Conservation (phyloP, 2,888 invertebrate genomes). For the Phaedon cochleariae region DNA sequence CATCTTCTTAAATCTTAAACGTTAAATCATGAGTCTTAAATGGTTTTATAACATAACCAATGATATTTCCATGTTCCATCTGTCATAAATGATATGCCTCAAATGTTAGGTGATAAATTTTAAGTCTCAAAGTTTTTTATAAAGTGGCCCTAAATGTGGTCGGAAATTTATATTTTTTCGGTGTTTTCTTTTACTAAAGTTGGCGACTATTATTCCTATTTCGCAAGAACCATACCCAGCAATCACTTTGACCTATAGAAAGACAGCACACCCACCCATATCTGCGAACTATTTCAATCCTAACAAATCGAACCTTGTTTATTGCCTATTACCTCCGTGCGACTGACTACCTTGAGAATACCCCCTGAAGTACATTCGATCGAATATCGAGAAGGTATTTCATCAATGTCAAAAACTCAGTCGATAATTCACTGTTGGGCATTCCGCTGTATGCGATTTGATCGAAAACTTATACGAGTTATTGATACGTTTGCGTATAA, state of each 20-base stretch:
- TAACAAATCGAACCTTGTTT: not conserved
- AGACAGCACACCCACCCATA: constrained; percentile 9
- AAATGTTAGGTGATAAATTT: too few relatives aligned
- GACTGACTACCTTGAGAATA: constrained; percentile 6
- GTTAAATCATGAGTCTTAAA: too few relatives aligned
- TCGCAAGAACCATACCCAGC: not conserved
- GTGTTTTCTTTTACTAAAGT: too few relatives aligned
- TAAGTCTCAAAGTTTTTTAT: too few relatives aligned
- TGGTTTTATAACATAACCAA: too few relatives aligned
- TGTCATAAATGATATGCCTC: too few relatives aligned
- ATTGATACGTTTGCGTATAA: constrained; percentile 8
- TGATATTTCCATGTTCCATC: too few relatives aligned
- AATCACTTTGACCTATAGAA: constrained; percentile 14
- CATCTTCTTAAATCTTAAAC: too few relatives aligned
- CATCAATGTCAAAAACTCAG: constrained; percentile 20
- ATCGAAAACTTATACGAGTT: constrained; percentile 13
- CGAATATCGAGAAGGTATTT: constrained; percentile 9
- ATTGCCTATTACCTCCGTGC: not conserved
- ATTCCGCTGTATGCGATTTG: constrained; percentile 6
- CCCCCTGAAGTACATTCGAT: constrained; percentile 4
- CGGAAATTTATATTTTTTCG: too few relatives aligned
- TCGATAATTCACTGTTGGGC: constrained; percentile 14
- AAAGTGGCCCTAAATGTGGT: too few relatives aligned
- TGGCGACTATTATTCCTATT: too few relatives aligned
- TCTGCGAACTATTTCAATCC: constrained; percentile 10